Evolutionary conservation across 1,140 invertebrate species (phyloP), one percentile per base, ranked within the genome.

Genomic region (Arion vulgaris): DNA sequence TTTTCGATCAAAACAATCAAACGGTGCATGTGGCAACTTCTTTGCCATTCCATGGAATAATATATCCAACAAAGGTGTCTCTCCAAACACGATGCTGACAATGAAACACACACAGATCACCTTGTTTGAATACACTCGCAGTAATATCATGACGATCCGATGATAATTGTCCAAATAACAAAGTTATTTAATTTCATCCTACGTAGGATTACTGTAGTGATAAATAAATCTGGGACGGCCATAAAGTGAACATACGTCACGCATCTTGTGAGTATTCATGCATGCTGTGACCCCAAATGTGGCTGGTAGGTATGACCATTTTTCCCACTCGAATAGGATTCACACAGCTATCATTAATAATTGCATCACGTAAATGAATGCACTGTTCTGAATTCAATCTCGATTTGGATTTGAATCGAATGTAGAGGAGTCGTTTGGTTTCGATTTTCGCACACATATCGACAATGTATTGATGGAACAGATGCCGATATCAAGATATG

Each of bases 41-140:
- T 94, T 86, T 94, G 93, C 90, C 91, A 94, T 88, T 94, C 94
- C 62, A 94, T 83, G 32, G 89, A n/a, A n/a, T n/a, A 84, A 82
- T 92, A 92, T 9, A 82, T 74, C 36, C 23, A 75, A 34, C 45
- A 53, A n/a, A n/a, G n/a, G 53, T 34, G 28, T n/a, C 26, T 45
- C 17, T 39, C 80, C 19, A 75, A 26, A 81, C 49, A 28, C 73
- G 69, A 23, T 72, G 68, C 36, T 39, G 32, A 49, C 34, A 23
- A 83, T 41, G 51, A 78, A 45, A 38, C 66, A 36, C 39, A 83
- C 23, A 86, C 85, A 91, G 92, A 36, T 93, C 80, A 86, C 94
- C 94, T 85, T 92, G 86, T 76, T 88, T 88, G 86, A 94, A 94
- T 17, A 94, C 93, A 85, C 93, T 81, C 68, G 91, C 86, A 34